Conservation (phyloP, 1,140 invertebrate genomes). For the Aphelenchoides besseyi region DNA sequence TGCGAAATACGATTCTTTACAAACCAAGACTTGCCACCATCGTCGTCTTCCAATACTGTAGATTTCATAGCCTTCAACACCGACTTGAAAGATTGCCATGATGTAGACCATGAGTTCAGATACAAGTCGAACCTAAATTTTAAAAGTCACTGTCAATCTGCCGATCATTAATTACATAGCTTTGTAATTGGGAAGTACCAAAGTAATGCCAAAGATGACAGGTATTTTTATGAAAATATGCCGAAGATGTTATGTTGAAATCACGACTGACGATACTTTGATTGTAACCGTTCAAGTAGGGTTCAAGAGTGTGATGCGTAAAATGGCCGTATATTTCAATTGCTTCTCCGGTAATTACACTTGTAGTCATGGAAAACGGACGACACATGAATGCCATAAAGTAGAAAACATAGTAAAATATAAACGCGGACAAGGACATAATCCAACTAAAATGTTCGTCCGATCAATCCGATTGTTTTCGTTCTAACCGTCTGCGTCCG, state of each 20-base stretch:
- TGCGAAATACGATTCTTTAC: slow-evolving; percentile 5
- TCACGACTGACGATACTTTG: too few species aligned
- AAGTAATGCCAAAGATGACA: slow-evolving; percentile 21
- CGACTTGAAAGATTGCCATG: slow-evolving; percentile 40
- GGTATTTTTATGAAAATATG: neutral
- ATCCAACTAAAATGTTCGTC: slow-evolving; percentile 41
- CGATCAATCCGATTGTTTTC: neutral
- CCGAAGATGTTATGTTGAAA: neutral
- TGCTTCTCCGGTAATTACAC: slow-evolving; percentile 33
- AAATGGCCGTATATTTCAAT: slow-evolving; percentile 16
- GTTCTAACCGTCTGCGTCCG: slow-evolving; percentile 13
- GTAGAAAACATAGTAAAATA: slow-evolving; percentile 53
- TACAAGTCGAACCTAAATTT: slow-evolving; percentile 40
- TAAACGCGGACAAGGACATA: slow-evolving; percentile 47
- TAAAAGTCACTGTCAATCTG: neutral
- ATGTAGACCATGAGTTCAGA: slow-evolving; percentile 41
- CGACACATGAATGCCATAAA: slow-evolving; percentile 56
- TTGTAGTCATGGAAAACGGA: slow-evolving; percentile 54
- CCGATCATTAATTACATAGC: neutral
- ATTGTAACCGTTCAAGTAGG: neutral
- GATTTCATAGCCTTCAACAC: slow-evolving; percentile 47
- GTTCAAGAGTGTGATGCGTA: neutral
- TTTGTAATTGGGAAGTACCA: neutral
- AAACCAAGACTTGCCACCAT: slow-evolving; percentile 59
- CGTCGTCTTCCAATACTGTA: slow-evolving; percentile 50